Evolutionary conservation across 2,888 invertebrate genomes (phyloP).

Genomic region (Micropterix aruncella): DNA sequence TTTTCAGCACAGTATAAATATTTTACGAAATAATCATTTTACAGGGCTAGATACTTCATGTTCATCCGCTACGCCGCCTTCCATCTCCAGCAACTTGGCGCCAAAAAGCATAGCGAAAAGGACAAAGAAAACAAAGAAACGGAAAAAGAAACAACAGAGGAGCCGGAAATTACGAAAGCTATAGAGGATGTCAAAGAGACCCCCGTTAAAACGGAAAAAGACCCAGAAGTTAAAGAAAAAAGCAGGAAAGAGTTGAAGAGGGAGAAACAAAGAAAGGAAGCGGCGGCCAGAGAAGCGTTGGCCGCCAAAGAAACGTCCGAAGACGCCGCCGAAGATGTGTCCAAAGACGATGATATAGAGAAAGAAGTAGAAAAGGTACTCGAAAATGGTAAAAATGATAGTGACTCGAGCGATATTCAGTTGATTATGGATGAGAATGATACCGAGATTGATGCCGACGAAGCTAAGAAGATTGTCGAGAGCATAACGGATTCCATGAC

Average conservation of each 20-base stretch:
- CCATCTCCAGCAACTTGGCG: constrained; percentile 80
- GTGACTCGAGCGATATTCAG: constrained; percentile 18
- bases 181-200: constrained; percentile 26
- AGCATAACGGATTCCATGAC: constrained; percentile 68
- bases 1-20: too few species aligned
- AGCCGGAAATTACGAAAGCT: constrained; percentile 19
- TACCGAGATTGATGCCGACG: constrained; percentile 57
- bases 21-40: constrained; percentile 11
- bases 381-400: neutral
- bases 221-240: constrained; percentile 21
- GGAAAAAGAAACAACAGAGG: constrained; percentile 18
- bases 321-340: constrained; percentile 18
- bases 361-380: neutral
- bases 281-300: constrained; percentile 17
- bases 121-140: constrained; percentile 21
- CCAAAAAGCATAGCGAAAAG: constrained; percentile 42
- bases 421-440: constrained; percentile 30
- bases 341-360: constrained; percentile 19
- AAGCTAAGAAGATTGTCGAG: constrained; percentile 85
- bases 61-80: constrained; percentile 94
- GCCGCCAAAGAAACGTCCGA: constrained; percentile 28
- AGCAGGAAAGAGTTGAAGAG: constrained; percentile 9
- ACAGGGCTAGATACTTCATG: constrained; percentile 73
- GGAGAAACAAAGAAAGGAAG: constrained; percentile 10
- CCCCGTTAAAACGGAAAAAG: constrained; percentile 19